Evolutionary conservation across 2,113 vertebrate species (phyloP).

Genomic region (Ranitomeya variabilis): DNA sequence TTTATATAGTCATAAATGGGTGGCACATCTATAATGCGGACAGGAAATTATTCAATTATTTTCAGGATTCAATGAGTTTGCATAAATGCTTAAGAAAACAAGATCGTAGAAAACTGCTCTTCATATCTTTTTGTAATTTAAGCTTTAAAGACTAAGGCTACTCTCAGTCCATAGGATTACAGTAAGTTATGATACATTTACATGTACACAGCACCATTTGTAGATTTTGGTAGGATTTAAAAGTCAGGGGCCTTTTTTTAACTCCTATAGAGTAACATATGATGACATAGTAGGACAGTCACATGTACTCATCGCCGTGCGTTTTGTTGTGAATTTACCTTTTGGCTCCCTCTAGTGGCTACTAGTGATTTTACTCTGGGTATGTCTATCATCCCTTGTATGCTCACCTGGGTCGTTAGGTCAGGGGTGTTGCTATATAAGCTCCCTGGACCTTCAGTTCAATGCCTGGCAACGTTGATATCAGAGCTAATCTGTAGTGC

Average conservation of each 20-base stretch:
- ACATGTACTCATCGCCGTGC: neutral
- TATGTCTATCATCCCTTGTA: no score
- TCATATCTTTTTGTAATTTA: neutral
- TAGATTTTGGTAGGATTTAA: neutral
- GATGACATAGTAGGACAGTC: no score
- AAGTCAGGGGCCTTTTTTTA: no score
- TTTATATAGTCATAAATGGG: slow-evolving; percentile 81
- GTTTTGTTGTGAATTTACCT: no score
- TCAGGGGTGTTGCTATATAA: no score
- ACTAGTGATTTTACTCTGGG: no score
- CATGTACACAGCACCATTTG: neutral
- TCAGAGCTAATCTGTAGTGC: no score
- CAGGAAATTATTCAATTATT: slow-evolving; percentile 83
- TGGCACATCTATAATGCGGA: slow-evolving; percentile 78
- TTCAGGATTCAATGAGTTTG: slow-evolving; percentile 72
- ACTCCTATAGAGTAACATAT: no score
- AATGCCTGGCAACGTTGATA: no score
- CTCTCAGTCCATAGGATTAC: neutral
- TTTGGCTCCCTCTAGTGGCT: no score
- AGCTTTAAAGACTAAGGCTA: neutral
- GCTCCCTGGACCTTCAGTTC: no score
- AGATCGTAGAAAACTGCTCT: neutral
- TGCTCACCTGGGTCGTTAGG: no score
- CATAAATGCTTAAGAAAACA: slow-evolving; percentile 81
- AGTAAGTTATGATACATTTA: neutral